Evolutionary conservation across 2,113 vertebrate species (phyloP), one percentile per base, ranked within the genome.

Genomic region (Salvelinus sp.): DNA sequence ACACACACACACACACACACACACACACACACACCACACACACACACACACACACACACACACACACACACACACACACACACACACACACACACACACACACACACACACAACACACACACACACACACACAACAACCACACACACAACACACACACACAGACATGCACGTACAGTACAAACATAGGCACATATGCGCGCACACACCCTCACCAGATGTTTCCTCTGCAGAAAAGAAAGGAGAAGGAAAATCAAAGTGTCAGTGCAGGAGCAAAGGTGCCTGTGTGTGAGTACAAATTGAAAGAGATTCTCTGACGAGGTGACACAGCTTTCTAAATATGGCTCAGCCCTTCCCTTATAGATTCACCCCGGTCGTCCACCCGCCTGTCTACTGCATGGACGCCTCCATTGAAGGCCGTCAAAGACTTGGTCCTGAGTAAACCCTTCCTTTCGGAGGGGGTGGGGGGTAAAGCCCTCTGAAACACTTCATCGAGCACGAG

Each of bases 351-450:
- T 89, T 90, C 81, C 87, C 3, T 16, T 74, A 74, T 82, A 54
- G 75, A 71, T 88, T 90, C 76, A 82, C 90, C 90, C 83, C 74
- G 73, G 79, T 86, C 86, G 90, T 89, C 86, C 89, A 74, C 83
- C 83, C 70, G 76, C 73, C 81, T 88, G 88, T 90, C 88, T 85
- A 68, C 78, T 91, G 93, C 91, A 86, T 91, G 92, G 91, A 85
- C 88, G 91, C 91, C 84, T 89, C 92, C 89, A 93, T 94, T 94
- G 88, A 93, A 64, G 9, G 60, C 72, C 76, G 76, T 91, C 81
- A 91, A 89, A 89, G 83, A 79, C 70, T 72, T 38, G 73, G 86
- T 86, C 83, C 83, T 82, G 74, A 27, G 81, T 71, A 80, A 92
- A 83, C 91, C 86, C 81, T 85, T 88, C 85, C 87, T 70, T 70